Evolutionary conservation across 2,113 vertebrate genomes (phyloP), one percentile per base, ranked within the genome.

Genomic region (Lepus americanus): DNA sequence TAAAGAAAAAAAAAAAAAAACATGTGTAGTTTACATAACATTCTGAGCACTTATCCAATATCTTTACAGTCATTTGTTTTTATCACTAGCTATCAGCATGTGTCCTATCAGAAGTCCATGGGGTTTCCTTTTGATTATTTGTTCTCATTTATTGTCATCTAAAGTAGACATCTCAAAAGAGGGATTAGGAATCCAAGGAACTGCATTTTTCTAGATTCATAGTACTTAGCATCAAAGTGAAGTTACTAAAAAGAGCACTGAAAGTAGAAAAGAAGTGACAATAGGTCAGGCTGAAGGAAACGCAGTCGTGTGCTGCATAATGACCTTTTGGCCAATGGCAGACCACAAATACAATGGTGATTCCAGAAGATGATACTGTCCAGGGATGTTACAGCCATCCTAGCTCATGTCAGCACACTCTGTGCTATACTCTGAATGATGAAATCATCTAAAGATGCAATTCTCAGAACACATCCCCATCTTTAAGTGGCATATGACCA

Each of bases 121-220:
- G 33, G 33, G 17, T 44, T 86, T 59, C 25, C 31, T n/a, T 76
- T 51, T 29, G 33, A n/a, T 82, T 63, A 27, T 72, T 76, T n/a
- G 72, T 66, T 80, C 55, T 83, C 44, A 27, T 59, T 79, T 95
- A 63, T 80, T 89, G 64, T 79, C 19, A 74, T 33, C n/a, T 88
- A 70, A 73, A 80, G 69, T 39, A 20, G 3, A 72, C 49, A 44
- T 44, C 44, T 44, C 44, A 44, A 67, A 89, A 6, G 25, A 36
- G 0, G 12, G 23, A 63, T 55, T 63, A 67, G 33, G 13, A 49
- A 10, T 69, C 6, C 1, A 20, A 3, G 6, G 67, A 89, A 78
- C 0, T 4, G 1, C 13, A 14, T 76, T 91, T 55, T 55, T 13
- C 39, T 78, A 63, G n/a, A 39, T 91, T 92, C 84, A 17, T n/a